Base-by-base conservation (phyloP, 2,888 invertebrate species). In the Acleris emargana region DNA sequence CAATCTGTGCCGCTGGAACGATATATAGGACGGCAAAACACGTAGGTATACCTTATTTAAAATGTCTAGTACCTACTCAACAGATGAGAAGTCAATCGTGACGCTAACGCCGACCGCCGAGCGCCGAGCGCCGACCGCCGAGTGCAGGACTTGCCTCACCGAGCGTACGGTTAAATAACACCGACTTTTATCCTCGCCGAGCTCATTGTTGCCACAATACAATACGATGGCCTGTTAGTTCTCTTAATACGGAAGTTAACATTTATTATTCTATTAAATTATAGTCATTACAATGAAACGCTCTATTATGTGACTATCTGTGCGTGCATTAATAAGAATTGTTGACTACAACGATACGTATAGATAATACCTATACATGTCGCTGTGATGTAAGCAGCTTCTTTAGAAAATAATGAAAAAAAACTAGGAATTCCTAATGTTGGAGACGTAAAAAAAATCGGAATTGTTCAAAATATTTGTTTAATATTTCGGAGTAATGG, bases 241-340 rank as follows among this genome's bases (percentile, higher is more conserved):
- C 78, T 84, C 83, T 85, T 91, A 90, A 89, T 88, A 84, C 89
- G 91, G 91, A 91, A 88, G 90, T 86, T 83, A 84, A 85, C 90
- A 86, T 90, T 91, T 88, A 91, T 89, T 88, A 88, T 88, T 89
- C 85, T 88, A 89, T 87, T 88, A 81, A 79, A 81, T 82, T 83
- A 81, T 75, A 75, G 77, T 77, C 75, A 75, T 76, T 75, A 75
- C 73, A 72, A 78, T 76, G 76, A 75, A 64, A 68, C 59, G 57
- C 66, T 67, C 45, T 62, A 53, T 62, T 62, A 66, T 64, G 61
- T 51, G 50, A 54, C 59, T 59, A 59, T 64, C 49, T 64, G 64
- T 58, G 49, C 49, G 52, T 58, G 32, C 53, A 53, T 49, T 49
- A 49, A 22, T 13, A 58, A 53, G 58, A 58, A 64, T 58, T 58